Base-by-base conservation (phyloP, 2,113 vertebrate species). In the Gambusia affinis region DNA sequence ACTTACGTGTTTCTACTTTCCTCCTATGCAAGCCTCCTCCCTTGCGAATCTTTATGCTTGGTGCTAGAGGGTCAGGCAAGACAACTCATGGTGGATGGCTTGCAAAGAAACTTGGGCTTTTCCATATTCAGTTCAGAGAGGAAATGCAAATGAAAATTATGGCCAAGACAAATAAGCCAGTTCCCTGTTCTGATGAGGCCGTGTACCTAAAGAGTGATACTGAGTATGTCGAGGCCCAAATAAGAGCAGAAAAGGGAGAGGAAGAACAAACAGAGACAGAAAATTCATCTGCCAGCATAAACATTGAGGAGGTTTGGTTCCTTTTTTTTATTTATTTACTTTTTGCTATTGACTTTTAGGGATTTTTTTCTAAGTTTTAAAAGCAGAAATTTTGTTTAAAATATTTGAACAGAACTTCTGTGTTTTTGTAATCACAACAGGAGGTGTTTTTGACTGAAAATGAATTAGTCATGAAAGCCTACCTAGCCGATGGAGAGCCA, bases 111-210 rank as follows among this genome's bases (percentile, higher is more conserved):
- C 93, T 98, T 47, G 95, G 95, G 11, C 88, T 99, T 77, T 98
- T 99, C 81, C 95, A 98, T 73, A 95, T 99, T 88, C 96, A 98
- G 12, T 98, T 97, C 90, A 94, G 95, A 64, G 96, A 99, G 87
- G 88, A 89, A 60, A 94, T 99, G 19, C 97, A 98, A 85, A 96
- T 95, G 93, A 78, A 96, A 73, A 82, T 99, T 79, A 86, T 97
- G 77, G 83, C 93, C 64, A 98, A 97, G 94, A 96, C 94, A 22
- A 94, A 94, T 90, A 88, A 73, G 72, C 93, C 73, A 42, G 79
- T 96, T 72, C 92, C 90, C 37, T 84, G 82, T 2, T 74, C 93
- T 64, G 95, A 93, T 87, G 95, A 96, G 33, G 91, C 92, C 11
- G 95, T 96, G 28, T 54, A 47, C 7, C 60, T 74, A 15, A 94